Conservation (phyloP, 2,797 vertebrate species). For the Manis crassicaudata region DNA sequence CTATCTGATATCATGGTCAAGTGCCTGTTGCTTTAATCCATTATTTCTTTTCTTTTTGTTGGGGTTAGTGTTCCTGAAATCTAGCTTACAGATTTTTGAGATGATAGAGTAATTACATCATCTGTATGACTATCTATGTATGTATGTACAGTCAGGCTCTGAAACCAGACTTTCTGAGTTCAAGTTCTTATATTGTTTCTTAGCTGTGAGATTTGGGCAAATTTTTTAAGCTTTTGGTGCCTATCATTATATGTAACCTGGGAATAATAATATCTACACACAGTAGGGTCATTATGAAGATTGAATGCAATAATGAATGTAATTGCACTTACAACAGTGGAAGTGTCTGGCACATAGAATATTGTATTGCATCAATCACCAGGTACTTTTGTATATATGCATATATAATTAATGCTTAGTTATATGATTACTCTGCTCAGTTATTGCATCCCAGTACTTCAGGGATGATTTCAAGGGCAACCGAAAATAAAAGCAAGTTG, state of each 20-base stretch:
- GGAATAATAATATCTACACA: background rate
- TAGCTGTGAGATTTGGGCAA: background rate
- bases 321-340: background rate
- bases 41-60: background rate
- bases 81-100: background rate
- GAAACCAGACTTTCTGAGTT: background rate
- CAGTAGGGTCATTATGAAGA: background rate
- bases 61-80: background rate
- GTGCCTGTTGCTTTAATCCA: background rate
- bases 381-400: background rate
- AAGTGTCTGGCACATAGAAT: background rate
- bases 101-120: background rate
- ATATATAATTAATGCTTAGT: background rate
- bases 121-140: no score
- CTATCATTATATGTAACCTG: background rate
- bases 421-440: background rate
- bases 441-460: background rate
- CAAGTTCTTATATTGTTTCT: background rate
- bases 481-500: background rate
- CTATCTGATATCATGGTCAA: background rate
- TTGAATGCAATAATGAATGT: background rate
- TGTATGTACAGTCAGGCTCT: background rate
- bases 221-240: background rate
- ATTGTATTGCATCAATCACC: background rate
- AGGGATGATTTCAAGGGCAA: background rate